Conservation (phyloP, 2,113 vertebrate genomes). For the Brachirus orientalis region DNA sequence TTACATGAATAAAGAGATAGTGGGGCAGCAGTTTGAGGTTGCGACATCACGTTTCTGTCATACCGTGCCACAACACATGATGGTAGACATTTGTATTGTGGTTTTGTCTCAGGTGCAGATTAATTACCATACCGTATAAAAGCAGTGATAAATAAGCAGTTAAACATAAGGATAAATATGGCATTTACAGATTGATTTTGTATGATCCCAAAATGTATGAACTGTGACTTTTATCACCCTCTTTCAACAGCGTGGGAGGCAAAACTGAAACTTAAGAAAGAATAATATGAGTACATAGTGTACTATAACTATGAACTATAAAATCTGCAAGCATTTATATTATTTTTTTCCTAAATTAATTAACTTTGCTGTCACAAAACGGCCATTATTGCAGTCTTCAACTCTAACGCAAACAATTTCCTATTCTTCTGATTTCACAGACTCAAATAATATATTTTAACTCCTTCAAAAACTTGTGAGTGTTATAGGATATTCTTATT, state of each 20-base stretch:
- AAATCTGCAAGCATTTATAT: too few relatives aligned
- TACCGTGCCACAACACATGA: too few relatives aligned
- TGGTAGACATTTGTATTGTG: too few relatives aligned
- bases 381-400: conserved; percentile 1
- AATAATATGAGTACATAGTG: conserved; percentile 3
- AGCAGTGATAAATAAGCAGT: too few relatives aligned
- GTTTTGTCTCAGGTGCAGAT: too few relatives aligned
- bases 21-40: background rate
- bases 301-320: conserved; percentile 14
- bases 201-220: too few relatives aligned
- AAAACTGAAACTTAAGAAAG: background rate
- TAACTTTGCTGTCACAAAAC: conserved; percentile 15
- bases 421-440: too few relatives aligned
- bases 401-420: conserved; percentile 4
- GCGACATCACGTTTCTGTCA: background rate
- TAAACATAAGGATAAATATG: too few relatives aligned
- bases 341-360: background rate
- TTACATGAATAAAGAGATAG: background rate
- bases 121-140: too few relatives aligned
- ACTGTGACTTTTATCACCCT: too few relatives aligned
- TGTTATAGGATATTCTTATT: conserved; percentile 1
- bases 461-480: conserved; percentile 3
- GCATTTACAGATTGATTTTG: too few relatives aligned
- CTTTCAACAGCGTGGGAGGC: too few relatives aligned
- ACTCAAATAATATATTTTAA: conserved; percentile 14